Evolutionary conservation across 2,113 vertebrate species (phyloP).

Genomic region (Psettodes erumei): DNA sequence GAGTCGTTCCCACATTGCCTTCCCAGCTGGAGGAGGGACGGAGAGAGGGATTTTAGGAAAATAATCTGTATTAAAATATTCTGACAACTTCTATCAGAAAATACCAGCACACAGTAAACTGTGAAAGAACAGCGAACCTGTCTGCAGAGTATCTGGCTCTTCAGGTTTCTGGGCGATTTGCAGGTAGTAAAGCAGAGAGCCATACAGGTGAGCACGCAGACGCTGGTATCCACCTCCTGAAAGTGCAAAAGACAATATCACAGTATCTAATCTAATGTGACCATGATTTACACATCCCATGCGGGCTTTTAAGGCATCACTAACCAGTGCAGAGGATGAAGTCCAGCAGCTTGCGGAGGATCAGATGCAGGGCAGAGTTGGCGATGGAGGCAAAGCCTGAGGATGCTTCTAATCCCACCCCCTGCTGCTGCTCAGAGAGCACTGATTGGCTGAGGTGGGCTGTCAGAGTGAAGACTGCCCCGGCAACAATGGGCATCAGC

Average conservation of each 20-base stretch:
- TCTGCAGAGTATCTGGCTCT: constrained; percentile 94
- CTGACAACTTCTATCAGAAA: neutral
- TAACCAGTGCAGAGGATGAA: constrained; percentile 97
- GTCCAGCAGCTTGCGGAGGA: constrained; percentile 94
- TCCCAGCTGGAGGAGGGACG: constrained; percentile 76
- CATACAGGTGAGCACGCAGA: constrained; percentile 94
- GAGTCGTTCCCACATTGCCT: constrained; percentile 95
- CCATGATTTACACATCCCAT: neutral
- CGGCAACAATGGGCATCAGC: constrained; percentile 95
- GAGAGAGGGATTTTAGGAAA: neutral
- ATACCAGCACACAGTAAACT: neutral
- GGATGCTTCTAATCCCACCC: constrained; percentile 79
- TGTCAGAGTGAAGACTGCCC: constrained; percentile 95
- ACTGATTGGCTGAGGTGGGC: constrained; percentile 95
- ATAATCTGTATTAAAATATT: neutral
- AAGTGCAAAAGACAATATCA: neutral
- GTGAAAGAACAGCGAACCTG: constrained; percentile 82
- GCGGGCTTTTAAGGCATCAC: constrained; percentile 23
- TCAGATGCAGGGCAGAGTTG: constrained; percentile 96
- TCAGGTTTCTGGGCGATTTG: constrained; percentile 98
- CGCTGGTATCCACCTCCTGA: constrained; percentile 96
- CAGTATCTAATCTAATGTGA: neutral
- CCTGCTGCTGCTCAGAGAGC: constrained; percentile 93
- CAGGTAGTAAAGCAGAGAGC: constrained; percentile 94
- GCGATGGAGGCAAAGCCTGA: constrained; percentile 93